A percentile compares a stretch with the other conserved stretches of the same genome.
Evolutionary conservation across 2,888 invertebrate species (phyloP).

Genomic region (Dinocampus coccinellae): DNA sequence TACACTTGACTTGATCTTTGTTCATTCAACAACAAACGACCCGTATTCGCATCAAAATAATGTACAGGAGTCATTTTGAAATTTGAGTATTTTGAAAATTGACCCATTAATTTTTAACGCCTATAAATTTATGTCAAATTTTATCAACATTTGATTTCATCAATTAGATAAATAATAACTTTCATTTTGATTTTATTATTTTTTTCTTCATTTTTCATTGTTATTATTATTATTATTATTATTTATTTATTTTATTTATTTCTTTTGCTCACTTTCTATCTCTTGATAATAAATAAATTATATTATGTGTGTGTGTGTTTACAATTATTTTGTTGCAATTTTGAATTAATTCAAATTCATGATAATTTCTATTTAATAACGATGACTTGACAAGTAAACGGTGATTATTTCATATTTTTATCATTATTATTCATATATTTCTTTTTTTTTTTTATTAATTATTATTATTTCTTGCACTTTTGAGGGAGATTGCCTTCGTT

Average conservation of each 20-base stretch:
- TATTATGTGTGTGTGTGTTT: neutral
- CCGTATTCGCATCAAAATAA: constrained; percentile 41
- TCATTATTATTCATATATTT: too few species aligned
- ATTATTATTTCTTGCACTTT: too few species aligned
- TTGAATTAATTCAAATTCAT: neutral
- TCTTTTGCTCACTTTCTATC: too few species aligned
- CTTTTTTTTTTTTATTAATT: neutral
- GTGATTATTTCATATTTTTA: too few species aligned
- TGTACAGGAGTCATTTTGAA: constrained; percentile 48
- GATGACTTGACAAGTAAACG: neutral
- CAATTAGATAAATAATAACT: too few species aligned
- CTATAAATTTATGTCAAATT: neutral
- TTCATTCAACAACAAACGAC: constrained; percentile 16
- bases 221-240: too few species aligned
- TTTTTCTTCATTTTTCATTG: too few species aligned
- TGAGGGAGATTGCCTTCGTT: neutral
- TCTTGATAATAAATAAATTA: too few species aligned
- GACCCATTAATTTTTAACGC: constrained; percentile 48
- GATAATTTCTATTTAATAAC: neutral
- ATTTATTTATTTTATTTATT: too few species aligned
- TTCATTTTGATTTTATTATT: too few species aligned
- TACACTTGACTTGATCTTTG: constrained; percentile 47
- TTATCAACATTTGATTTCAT: neutral
- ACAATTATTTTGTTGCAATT: neutral
- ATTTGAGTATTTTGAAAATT: constrained; percentile 56